Evolutionary conservation across 1,140 invertebrate species (phyloP), one percentile per base, ranked within the genome.

Genomic region (Trachelipus rathkii): DNA sequence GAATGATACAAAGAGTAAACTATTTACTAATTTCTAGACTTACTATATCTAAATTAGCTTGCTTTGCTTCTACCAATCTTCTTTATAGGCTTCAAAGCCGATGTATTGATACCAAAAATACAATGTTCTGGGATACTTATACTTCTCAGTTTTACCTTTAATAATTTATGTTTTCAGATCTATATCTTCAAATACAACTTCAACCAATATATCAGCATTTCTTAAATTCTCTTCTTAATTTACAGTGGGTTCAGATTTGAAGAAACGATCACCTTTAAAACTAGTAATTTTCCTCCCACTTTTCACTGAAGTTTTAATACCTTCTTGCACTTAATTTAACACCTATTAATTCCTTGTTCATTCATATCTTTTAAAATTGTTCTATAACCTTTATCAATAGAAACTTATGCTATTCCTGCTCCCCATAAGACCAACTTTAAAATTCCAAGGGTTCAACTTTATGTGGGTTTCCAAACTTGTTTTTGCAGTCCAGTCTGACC

Each of bases 151-250:
- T n/a, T n/a, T n/a, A n/a, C n/a, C n/a, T n/a, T n/a, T n/a, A n/a
- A n/a, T n/a, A n/a, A n/a, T n/a, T n/a, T n/a, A n/a, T n/a, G n/a
- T n/a, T n/a, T n/a, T n/a, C n/a, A n/a, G n/a, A n/a, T n/a, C n/a
- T n/a, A 99, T 87, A 86, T 99, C 94, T 87, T 99, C 98, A 86
- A 99, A 99, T 6, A 99, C 97, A 73, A 98, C 98, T 88, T 99
- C 98, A 82, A 99, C 97, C 0, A 99, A 92, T 84, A 99, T 92
- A 86, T 99, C 97, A 71, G 89, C 89, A 76, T 93, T 90, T 81
- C 92, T n/a, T n/a, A n/a, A n/a, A n/a, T n/a, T n/a, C n/a, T n/a
- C n/a, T n/a, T n/a, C n/a, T n/a, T n/a, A n/a, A n/a, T n/a, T n/a
- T n/a, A n/a, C n/a, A n/a, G n/a, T n/a, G n/a, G n/a, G n/a, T n/a